Base-by-base conservation (phyloP, 2,113 vertebrate genomes). In the Thermophis baileyi region DNA sequence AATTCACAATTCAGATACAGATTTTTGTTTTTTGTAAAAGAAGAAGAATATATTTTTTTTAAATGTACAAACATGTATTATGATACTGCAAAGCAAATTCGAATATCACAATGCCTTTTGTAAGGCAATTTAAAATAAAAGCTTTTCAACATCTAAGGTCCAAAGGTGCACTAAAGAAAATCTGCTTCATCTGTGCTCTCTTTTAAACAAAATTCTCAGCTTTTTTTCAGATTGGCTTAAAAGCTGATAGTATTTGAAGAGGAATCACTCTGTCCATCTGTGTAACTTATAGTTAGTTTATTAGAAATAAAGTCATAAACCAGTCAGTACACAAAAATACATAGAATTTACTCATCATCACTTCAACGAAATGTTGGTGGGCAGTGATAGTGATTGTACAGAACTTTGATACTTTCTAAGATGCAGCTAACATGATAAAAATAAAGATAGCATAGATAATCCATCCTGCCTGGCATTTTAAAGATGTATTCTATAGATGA, bases 151-250 rank as follows among this genome's bases (percentile, higher is more conserved):
- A 46, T 88, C 27, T 22, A 91, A 92, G 12, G 16, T 90, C 49
- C 47, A 50, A 0, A 85, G 90, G 87, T 88, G 9, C 7, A 11
- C 86, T 92, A 54, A 20, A 51, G 24, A 69, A 93, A 55, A 16
- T 4, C 0, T 54, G 1, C 55, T 96, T 89, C 47, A 87, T 40
- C 55, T n/a, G 0, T 3, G 10, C 16, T 57, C 27, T 89, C 87
- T 94, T 91, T 54, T 74, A 88, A 95, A 55, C 10, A 57, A 69
- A 47, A 5, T 92, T 89, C 94, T 90, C 6, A 47, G 35, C 27
- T 93, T 90, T 51, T 20, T 81, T 55, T 40, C 54, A 20, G 0
- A 25, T 18, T 35, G 4, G 40, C 44, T 20, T 10, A 25, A 7
- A 89, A 27, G 11, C 18, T 92, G 46, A 60, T 93, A 94, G 91